Evolutionary conservation across 2,888 invertebrate genomes (phyloP), one percentile per base, ranked within the genome.

Genomic region (Barypeithes pellucidus): DNA sequence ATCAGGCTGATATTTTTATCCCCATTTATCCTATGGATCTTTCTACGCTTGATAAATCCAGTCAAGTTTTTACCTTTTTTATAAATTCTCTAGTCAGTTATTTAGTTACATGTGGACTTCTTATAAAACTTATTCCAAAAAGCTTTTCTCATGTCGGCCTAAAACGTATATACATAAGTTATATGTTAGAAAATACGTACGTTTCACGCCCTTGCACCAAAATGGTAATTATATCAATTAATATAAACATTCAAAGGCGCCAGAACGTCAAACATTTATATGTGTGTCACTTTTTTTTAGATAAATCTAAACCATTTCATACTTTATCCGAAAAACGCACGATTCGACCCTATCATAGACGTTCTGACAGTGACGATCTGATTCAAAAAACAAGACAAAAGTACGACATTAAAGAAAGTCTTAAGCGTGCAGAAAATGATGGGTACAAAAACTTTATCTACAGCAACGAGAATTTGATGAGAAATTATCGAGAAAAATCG

Each of bases 381-480:
- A 84, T 82, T 62, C 68, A 65, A 39, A 80, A 79, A 62, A 80
- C 82, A 57, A 80, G 81, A 76, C 77, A 83, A 71, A 84, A 82
- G 78, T 77, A 75, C 66, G 70, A 76, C 63, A 73, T 75, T 73
- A 81, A 82, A 47, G 84, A 82, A 66, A 80, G 80, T 59, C 59
- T 81, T 39, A 83, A 82, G 77, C 77, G 82, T 12, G 83, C 83
- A 7, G 82, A 83, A 75, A 77, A 75, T 45, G 84, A 84, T 66
- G 82, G 83, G n/a, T 83, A 83, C 72, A 81, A 79, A 73, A 82
- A 82, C 69, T 83, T 84, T 77, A 78, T 84, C 60, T 80, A 65
- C 33, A 57, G 77, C 12, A 67, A 47, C 67, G 76, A 75, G n/a
- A 24, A 57, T 33, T 16, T 59, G n/a, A 24, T 0, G 20, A 22